These are phyloP conservation scores for Lasioglossum vierecki DNA, from an alignment of 2,888 invertebrate genomes.

Conservation along the genomic window DNA sequence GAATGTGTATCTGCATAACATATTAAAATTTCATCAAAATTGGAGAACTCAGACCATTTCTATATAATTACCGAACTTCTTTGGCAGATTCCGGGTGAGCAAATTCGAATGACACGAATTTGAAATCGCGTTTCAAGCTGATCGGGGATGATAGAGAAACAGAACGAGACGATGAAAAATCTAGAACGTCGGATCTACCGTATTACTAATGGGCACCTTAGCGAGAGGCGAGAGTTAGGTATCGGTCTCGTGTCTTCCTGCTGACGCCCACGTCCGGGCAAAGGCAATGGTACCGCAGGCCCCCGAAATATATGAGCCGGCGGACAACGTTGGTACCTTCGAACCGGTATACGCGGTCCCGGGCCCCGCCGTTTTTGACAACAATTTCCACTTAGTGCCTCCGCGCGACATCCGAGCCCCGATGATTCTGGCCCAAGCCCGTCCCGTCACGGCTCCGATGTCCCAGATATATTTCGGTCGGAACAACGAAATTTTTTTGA, in stretches of 20 bases:
- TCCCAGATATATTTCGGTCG: constrained; percentile 58
- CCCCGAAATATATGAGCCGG: constrained; percentile 80
- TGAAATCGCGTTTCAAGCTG: background rate
- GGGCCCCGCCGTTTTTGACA: constrained; percentile 81
- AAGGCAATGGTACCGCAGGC: constrained; percentile 55
- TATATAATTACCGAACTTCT: too few relatives aligned
- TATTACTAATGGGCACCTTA: constrained; percentile 48
- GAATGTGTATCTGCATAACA: too few relatives aligned
- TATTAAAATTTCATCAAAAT: too few relatives aligned
- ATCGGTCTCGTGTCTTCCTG: constrained; percentile 36
- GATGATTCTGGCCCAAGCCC: constrained; percentile 48
- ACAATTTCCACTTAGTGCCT: constrained; percentile 83
- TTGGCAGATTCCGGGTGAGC: background rate
- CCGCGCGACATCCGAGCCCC: constrained; percentile 76
- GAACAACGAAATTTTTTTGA: constrained; percentile 60
- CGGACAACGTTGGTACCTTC: constrained; percentile 70
- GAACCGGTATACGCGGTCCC: constrained; percentile 73
- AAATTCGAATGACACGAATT: background rate
- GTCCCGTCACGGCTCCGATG: constrained; percentile 49
- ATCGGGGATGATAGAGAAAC: background rate
- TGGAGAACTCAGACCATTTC: too few relatives aligned
- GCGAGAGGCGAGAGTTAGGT: constrained; percentile 37
- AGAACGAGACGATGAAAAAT: background rate
- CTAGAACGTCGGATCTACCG: background rate
- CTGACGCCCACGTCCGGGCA: constrained; percentile 76